Percentiles rank a stretch among this genome's conserved stretches.
Conservation (phyloP, 2,797 vertebrate genomes). For the Malurus splendens region DNA sequence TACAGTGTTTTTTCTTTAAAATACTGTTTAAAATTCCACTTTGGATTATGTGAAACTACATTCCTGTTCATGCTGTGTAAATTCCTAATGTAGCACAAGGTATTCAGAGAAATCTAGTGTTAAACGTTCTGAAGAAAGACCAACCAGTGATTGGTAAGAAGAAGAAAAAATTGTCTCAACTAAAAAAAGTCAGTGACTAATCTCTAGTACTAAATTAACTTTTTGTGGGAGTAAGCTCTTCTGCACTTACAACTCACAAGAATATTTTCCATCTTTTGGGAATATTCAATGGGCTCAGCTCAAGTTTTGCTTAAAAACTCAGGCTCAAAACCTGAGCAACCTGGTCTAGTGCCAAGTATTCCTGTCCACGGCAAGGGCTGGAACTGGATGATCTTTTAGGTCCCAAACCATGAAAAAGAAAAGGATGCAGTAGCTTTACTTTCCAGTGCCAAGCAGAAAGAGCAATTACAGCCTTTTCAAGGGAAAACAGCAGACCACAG, state of each 20-base stretch:
- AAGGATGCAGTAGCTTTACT: accelerated
- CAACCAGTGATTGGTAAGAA: accelerated
- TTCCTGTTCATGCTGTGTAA: background rate
- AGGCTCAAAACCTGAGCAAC: background rate
- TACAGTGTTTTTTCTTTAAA: background rate
- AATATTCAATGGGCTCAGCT: background rate
- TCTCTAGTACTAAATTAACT: background rate
- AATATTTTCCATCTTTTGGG: background rate
- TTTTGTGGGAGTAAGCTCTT: background rate
- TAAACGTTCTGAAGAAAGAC: background rate
- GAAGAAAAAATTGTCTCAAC: accelerated
- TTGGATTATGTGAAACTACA: background rate
- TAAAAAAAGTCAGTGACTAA: accelerated
- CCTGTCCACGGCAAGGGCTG: accelerated
- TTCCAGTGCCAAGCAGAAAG: background rate
- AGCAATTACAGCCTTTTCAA: accelerated
- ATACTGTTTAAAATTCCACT: background rate
- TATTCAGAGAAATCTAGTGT: background rate
- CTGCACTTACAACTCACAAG: background rate
- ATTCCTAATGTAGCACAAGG: background rate
- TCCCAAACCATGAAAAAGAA: background rate
- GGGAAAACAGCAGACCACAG: accelerated
- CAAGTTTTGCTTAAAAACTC: background rate
- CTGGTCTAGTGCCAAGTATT: too few species aligned
- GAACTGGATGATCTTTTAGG: background rate